phyloP scores from a whole-genome alignment of 1,140 invertebrate species.

The Centruroides vittatus region DNA sequence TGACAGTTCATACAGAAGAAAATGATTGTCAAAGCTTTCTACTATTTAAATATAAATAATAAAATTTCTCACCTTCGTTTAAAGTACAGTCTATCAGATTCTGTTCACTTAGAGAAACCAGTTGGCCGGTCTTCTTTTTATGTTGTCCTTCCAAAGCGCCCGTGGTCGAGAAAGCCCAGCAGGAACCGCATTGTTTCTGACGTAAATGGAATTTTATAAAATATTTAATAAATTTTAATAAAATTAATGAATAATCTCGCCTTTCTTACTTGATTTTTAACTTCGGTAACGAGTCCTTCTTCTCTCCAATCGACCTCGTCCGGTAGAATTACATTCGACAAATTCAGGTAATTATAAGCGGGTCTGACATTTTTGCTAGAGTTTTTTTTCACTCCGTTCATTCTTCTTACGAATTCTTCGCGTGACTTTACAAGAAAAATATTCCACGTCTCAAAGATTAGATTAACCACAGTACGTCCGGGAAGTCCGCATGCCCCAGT shows the following conservation, averaged over 20 bases:
- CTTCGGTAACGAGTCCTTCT: slow-evolving; percentile 51
- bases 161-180: slow-evolving; percentile 86
- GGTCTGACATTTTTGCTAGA: neutral
- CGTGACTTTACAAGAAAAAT: slow-evolving; percentile 3
- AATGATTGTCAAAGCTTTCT: too few species aligned
- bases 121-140: slow-evolving; percentile 62
- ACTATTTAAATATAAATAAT: neutral
- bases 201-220: neutral
- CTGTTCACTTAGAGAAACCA: slow-evolving; percentile 91
- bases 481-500: too few species aligned
- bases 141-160: slow-evolving; percentile 92
- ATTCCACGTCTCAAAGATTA: too few species aligned
- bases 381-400: slow-evolving; percentile 17
- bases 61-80: slow-evolving; percentile 44
- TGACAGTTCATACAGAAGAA: too few species aligned
- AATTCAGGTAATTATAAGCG: slow-evolving; percentile 47
- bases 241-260: neutral
- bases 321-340: slow-evolving; percentile 57
- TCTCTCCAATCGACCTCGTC: slow-evolving; percentile 69
- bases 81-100: slow-evolving; percentile 89
- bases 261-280: slow-evolving; percentile 67
- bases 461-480: too few species aligned
- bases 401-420: slow-evolving; percentile 17
- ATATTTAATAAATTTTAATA: too few species aligned
- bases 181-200: slow-evolving; percentile 65